phyloP scores from a whole-genome alignment of 2,113 vertebrate genomes.

The Vireo altiloquus region DNA sequence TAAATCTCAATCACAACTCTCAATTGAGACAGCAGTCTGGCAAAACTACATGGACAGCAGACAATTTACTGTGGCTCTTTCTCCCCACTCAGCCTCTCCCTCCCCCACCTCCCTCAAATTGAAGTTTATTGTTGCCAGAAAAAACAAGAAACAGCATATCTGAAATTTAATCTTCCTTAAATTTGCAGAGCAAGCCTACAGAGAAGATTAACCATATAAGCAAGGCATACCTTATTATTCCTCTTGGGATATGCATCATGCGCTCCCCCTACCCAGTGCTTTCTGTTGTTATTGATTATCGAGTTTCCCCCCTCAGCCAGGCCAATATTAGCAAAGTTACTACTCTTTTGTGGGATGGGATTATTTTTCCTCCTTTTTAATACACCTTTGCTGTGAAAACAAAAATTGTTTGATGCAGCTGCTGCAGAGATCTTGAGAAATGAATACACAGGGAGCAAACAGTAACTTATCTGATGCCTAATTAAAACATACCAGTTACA shows the following conservation, averaged over 20 bases:
- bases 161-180: constrained; percentile 59
- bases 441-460: neutral
- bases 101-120: neutral
- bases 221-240: neutral
- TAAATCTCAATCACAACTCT: constrained; percentile 68
- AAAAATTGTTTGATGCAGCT: neutral
- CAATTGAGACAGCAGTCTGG: constrained; percentile 62
- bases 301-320: neutral
- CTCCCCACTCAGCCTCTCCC: constrained; percentile 38
- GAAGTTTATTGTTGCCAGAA: constrained; percentile 55
- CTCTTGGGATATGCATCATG: neutral
- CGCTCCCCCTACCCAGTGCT: neutral
- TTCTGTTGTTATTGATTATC: neutral
- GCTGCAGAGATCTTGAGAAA: neutral
- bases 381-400: neutral
- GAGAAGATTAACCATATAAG: constrained; percentile 13
- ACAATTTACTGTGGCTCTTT: constrained; percentile 47
- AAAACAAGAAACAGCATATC: constrained; percentile 60
- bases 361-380: neutral
- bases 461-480: neutral
- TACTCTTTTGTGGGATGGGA: neutral
- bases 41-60: constrained; percentile 58
- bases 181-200: constrained; percentile 39
- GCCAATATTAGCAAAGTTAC: neutral
- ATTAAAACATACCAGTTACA: neutral